Evolutionary conservation across 2,113 vertebrate genomes (phyloP), one percentile per base, ranked within the genome.

Genomic region (Ramphastos sulfuratus): DNA sequence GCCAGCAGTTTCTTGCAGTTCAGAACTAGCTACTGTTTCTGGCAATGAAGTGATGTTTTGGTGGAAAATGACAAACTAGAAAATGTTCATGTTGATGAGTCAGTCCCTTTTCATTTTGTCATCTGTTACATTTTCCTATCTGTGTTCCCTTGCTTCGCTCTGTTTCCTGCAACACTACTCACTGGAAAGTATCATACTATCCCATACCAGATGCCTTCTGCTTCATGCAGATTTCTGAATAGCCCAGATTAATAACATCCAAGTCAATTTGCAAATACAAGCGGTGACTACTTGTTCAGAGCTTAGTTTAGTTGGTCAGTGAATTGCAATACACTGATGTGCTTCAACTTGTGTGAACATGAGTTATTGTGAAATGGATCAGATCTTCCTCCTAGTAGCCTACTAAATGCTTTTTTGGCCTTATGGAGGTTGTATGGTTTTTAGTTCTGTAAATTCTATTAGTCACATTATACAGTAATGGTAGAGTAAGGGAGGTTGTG

Each of bases 41-140:
- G 10, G 4, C 25, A 70, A 4, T 31, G 21, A 66, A 28, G 5
- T 60, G 6, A 0, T 21, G 11, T 37, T 86, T 85, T 48, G 16
- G 24, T 64, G 44, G 25, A 69, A 89, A 60, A 79, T 60, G 0
- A 31, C 10, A 39, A 28, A 59, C 35, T 42, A 12, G 27, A 35
- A 74, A 39, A 5, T 31, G 9, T 74, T 67, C 3, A 1, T 24
- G 8, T 28, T 54, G 19, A 37, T 52, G 10, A 72, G 18, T 18
- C 39, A 28, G 9, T 33, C 15, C 17, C 6, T 66, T 89, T 46
- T 71, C 13, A 7, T 78, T 46, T 64, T 37, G 2, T 42, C n/a
- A 9, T 11, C 10, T 67, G 0, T n/a, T 50, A 6, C 15, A 2
- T 76, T 69, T 19, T 67, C 4, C 16, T 44, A 0, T 25, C 8